Evolutionary conservation across 1,140 invertebrate species (phyloP).

Genomic region (Calliopsis andreniformis): DNA sequence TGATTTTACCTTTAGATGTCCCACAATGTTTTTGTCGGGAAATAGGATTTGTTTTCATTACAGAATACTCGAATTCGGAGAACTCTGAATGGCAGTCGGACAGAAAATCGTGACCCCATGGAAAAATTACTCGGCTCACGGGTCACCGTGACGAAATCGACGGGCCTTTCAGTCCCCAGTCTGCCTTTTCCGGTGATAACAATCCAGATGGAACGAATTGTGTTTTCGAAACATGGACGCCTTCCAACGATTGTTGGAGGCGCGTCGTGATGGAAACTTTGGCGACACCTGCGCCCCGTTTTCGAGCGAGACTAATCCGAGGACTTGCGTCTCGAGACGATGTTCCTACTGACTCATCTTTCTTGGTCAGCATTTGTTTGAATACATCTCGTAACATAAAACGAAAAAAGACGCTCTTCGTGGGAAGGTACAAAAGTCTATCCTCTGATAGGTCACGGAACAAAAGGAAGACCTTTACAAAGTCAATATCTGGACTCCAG

Average conservation of each 20-base stretch:
- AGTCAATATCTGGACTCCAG: too few species aligned
- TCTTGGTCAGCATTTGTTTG: not conserved
- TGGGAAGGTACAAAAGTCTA: too few species aligned
- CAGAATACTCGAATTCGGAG: slow-evolving; percentile 3
- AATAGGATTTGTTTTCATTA: not conserved
- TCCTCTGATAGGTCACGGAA: too few species aligned
- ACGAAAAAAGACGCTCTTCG: too few species aligned
- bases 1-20: too few species aligned
- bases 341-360: not conserved
- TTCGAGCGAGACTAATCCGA: slow-evolving; percentile 58
- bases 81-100: slow-evolving; percentile 3
- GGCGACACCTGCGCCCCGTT: slow-evolving; percentile 59
- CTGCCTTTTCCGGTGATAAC: slow-evolving; percentile 66
- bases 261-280: slow-evolving; percentile 55
- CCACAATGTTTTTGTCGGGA: too few species aligned
- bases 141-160: slow-evolving; percentile 67
- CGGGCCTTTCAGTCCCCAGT: slow-evolving; percentile 51
- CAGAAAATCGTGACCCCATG: slow-evolving; percentile 21
- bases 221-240: slow-evolving; percentile 73
- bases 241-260: slow-evolving; percentile 54
- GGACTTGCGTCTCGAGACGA: not conserved
- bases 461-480: too few species aligned
- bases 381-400: too few species aligned
- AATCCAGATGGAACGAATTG: slow-evolving; percentile 74
- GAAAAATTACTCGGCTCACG: slow-evolving; percentile 11